Evolutionary conservation across 2,888 invertebrate genomes (phyloP).

Genomic region (Thyatira batis): DNA sequence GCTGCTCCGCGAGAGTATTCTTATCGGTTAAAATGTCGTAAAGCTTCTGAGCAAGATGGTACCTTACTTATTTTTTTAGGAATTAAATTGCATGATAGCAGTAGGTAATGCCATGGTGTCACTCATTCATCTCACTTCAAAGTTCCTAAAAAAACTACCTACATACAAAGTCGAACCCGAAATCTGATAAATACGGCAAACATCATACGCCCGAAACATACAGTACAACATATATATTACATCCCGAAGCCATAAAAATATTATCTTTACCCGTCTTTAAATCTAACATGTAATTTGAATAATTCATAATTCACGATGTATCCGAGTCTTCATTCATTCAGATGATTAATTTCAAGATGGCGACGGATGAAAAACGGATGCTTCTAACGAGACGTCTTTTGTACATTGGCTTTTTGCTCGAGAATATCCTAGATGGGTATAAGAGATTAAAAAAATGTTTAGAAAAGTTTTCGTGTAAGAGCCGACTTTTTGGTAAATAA

Average conservation of each 20-base stretch:
- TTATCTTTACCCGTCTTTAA: conserved; percentile 16
- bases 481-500: neutral
- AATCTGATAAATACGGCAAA: neutral
- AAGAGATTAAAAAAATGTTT: neutral
- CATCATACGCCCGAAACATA: conserved; percentile 10
- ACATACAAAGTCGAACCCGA: neutral
- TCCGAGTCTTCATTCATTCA: conserved; percentile 13
- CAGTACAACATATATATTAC: conserved; percentile 14
- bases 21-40: neutral
- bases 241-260: conserved; percentile 15
- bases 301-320: conserved; percentile 23
- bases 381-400: conserved; percentile 48
- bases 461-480: neutral
- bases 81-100: too few relatives aligned
- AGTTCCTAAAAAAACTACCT: neutral
- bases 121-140: neutral
- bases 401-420: neutral
- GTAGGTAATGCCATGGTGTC: too few relatives aligned
- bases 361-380: conserved; percentile 38
- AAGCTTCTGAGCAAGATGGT: too few relatives aligned
- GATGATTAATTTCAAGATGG: conserved; percentile 29
- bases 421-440: neutral
- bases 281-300: conserved; percentile 33
- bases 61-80: too few relatives aligned
- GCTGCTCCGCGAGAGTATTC: neutral